Base-by-base conservation (phyloP, 2,113 vertebrate species). In the Paralichthys olivaceus region DNA sequence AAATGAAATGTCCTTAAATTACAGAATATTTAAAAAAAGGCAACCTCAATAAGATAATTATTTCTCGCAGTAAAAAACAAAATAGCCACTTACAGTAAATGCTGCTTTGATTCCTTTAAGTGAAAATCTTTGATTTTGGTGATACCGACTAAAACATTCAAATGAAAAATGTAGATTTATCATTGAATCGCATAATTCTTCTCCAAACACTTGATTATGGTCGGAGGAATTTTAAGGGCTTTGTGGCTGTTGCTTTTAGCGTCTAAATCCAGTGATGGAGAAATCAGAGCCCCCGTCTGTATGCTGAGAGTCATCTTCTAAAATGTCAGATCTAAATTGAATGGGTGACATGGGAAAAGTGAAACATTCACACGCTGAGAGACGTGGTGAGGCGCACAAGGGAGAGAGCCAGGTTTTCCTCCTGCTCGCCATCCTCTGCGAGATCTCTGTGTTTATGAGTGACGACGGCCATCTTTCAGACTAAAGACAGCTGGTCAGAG, bases 401-500 rank as follows among this genome's bases (percentile, higher is more conserved):
- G 25, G 57, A 78, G 43, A 69, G 1, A 25, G 51, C 67, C 54
- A 37, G 29, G 34, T 64, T 77, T 17, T 81, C 32, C 47, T 72
- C 47, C 59, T 56, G 62, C 45, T 47, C 45, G 45, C 45, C 17
- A 6, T 37, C 43, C 43, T 47, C 14, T 3, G 7, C 4, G 12
- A 75, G 64, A 78, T 70, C 59, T 19, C 6, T 22, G 51, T 79
- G 69, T 83, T 85, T 72, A 65, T 72, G 84, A 80, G 67, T 57
- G 76, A 87, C 65, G 80, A 49, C 15, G 64, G 71, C 81, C 86
- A 72, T 88, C 87, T 87, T 91, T 92, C 84, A 88, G 77, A 73
- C 26, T 5, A 17, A 60, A 84, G 91, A 92, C 91, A 93, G 90
- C 89, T 91, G 91, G 80, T 84, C 85, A 71, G 75, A 84, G 84